These are phyloP conservation scores for Globodera rostochiensis DNA, from an alignment of 1,140 invertebrate genomes.

Conservation along the genomic window DNA sequence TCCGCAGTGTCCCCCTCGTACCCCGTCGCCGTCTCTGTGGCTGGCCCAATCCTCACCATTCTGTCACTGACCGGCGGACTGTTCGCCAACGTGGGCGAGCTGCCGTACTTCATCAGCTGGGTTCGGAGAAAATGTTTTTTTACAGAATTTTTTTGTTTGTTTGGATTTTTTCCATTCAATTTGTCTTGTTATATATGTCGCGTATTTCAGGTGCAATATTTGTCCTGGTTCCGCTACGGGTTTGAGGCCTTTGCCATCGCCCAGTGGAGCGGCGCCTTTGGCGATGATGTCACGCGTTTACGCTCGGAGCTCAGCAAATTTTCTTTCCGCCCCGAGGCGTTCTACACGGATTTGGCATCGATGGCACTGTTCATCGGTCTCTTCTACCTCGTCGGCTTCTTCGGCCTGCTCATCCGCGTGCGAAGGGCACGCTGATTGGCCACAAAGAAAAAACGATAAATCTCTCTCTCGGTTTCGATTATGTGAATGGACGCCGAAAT, in stretches of 20 bases:
- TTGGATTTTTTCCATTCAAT: background rate
- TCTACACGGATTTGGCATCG: conserved; percentile 47
- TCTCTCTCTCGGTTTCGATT: no score
- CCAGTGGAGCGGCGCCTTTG: conserved; percentile 50
- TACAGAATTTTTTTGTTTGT: background rate
- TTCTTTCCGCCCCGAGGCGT: conserved; percentile 49
- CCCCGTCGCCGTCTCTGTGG: conserved; percentile 51
- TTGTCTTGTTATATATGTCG: background rate
- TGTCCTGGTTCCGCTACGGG: conserved; percentile 63
- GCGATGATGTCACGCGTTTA: background rate
- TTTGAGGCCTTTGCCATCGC: conserved; percentile 63
- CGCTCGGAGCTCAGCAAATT: conserved; percentile 41
- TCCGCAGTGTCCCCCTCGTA: conserved; percentile 58
- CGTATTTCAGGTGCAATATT: conserved; percentile 57
- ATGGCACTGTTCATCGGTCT: conserved; percentile 50
- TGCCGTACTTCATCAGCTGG: conserved; percentile 59
- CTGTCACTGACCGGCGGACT: conserved; percentile 64
- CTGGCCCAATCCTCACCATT: conserved; percentile 58
- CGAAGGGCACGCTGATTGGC: conserved; percentile 45
- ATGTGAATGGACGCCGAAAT: no score
- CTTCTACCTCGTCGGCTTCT: conserved; percentile 59
- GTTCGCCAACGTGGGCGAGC: conserved; percentile 58
- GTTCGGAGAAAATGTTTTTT: background rate
- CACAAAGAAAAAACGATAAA: background rate
- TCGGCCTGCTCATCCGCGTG: conserved; percentile 53